Conservation (phyloP, 1,140 invertebrate genomes). For the Drosophila ogumai region DNA sequence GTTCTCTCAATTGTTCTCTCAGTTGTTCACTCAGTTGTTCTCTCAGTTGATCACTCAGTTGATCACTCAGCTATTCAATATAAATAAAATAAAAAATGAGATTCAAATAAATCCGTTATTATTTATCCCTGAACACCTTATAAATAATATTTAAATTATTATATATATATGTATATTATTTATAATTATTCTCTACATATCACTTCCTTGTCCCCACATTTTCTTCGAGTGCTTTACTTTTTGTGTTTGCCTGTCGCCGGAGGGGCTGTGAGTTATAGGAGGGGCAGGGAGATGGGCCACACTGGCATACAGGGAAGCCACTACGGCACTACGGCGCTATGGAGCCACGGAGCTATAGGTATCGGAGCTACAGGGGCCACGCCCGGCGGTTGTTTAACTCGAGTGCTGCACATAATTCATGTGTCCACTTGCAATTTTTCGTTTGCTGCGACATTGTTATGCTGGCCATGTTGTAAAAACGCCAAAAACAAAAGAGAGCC, state of each 20-base stretch:
- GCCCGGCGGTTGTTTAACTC: slow-evolving; percentile 81
- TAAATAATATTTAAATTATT: not conserved
- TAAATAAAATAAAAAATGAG: too few species aligned
- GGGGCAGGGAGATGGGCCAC: not conserved
- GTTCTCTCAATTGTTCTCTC: not conserved
- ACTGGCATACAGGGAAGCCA: not conserved
- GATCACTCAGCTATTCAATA: not conserved
- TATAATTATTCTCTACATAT: not conserved
- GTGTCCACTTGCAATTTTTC: slow-evolving; percentile 83
- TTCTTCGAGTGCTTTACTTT: slow-evolving; percentile 42
- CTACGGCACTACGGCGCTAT: not conserved
- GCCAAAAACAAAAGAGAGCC: slow-evolving; percentile 74
- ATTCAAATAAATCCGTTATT: too few species aligned
- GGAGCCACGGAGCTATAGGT: slow-evolving; percentile 20
- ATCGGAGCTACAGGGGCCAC: slow-evolving; percentile 42
- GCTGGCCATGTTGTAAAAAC: slow-evolving; percentile 80
- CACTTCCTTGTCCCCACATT: not conserved
- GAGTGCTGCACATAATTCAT: slow-evolving; percentile 83
- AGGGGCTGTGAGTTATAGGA: slow-evolving; percentile 9
- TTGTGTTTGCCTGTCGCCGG: slow-evolving; percentile 65
- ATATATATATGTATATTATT: not conserved
- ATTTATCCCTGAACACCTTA: too few species aligned
- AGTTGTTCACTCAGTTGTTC: not conserved
- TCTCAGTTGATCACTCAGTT: not conserved
- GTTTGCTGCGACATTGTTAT: slow-evolving; percentile 77